Base-by-base conservation (phyloP, 2,113 vertebrate species). In the Phaetusa simplex region DNA sequence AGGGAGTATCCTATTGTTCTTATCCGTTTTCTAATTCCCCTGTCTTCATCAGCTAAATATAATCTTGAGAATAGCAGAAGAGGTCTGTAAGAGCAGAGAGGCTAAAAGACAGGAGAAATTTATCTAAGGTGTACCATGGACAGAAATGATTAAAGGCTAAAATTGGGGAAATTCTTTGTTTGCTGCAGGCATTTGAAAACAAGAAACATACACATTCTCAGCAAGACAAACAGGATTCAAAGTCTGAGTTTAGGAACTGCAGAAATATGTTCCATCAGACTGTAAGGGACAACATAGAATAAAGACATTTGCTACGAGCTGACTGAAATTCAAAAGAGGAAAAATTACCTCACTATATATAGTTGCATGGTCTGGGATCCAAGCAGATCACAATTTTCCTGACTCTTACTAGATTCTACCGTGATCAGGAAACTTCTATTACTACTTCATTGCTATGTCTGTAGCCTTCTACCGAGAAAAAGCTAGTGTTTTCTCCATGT, bases 371-470 rank as follows among this genome's bases (percentile, higher is more conserved):
- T 47, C 73, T 79, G 83, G 86, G n/a, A 88, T 43, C 22, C 79
- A 92, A 83, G 56, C 19, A 94, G 70, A 93, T 92, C 12, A 30
- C 80, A 85, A 83, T 90, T 95, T 93, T 90, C 47, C 69, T 91
- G 83, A 96, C 66, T 76, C 78, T 86, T 91, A 88, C 50, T 91
- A 87, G 77, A 91, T 94, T 95, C 95, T 88, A 82, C 10, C 84
- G 36, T 49, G 18, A 97, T 86, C 38, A 52, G 42, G 52, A 53
- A 94, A 16, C 43, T 82, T 73, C 53, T 71, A 82, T 87, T 91
- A 61, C 53, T 58, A 53, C 62, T 79, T 80, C 82, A 73, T 47
- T 81, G 74, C 74, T 91, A 49, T 30, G 15, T 47, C 13, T 70
- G 16, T 69, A 62, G 16, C 45, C 40, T 73, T 88, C 74, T 84